Percentiles rank a stretch among this genome's conserved stretches.
phyloP scores from a whole-genome alignment of 2,888 invertebrate genomes.

The Agonopterix arenella region DNA sequence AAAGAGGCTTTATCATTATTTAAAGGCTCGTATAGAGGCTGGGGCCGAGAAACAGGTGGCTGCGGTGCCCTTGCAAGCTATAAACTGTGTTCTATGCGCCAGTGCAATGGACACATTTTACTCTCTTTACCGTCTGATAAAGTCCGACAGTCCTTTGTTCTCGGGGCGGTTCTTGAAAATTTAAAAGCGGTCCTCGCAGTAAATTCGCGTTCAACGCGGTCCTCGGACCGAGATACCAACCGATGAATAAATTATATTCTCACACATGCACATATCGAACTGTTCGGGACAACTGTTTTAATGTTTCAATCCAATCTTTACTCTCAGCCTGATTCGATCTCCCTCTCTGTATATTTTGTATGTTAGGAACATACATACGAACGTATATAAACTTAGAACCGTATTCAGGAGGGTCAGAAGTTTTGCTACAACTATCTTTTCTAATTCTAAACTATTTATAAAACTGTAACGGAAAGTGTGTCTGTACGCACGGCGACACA shows the following conservation, averaged over 20 bases:
- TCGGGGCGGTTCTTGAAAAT: slow-evolving; percentile 53
- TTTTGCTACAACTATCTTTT: too few relatives aligned
- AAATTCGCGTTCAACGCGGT: slow-evolving; percentile 43
- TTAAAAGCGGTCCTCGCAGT: slow-evolving; percentile 60
- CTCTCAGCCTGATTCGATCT: background rate
- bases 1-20: slow-evolving; percentile 3
- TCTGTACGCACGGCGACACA: too few relatives aligned
- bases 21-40: background rate
- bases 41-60: slow-evolving; percentile 33
- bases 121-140: slow-evolving; percentile 62
- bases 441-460: too few relatives aligned
- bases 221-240: slow-evolving; percentile 35
- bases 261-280: slow-evolving; percentile 13
- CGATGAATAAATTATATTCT: slow-evolving; percentile 54
- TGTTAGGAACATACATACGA: background rate
- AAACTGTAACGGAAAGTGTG: too few relatives aligned
- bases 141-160: slow-evolving; percentile 58
- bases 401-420: too few relatives aligned
- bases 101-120: slow-evolving; percentile 50
- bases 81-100: slow-evolving; percentile 40
- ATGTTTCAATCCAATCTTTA: background rate
- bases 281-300: slow-evolving; percentile 3
- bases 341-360: background rate
- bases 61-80: slow-evolving; percentile 35
- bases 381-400: too few relatives aligned